Base-by-base conservation (phyloP, 1,140 invertebrate species). In the Brachystomella parvula region DNA sequence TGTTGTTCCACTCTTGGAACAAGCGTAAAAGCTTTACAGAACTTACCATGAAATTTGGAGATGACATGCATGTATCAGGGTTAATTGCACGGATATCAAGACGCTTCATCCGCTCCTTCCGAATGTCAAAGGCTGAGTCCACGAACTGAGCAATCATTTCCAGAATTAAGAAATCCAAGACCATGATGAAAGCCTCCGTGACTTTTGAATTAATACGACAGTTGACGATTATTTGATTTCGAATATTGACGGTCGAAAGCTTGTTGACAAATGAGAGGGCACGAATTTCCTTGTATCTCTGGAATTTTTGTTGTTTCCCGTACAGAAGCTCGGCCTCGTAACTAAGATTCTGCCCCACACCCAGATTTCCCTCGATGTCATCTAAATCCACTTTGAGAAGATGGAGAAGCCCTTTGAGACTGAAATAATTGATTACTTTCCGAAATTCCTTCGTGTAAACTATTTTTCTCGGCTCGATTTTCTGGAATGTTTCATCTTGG, bases 251-350 rank as follows among this genome's bases (percentile, higher is more conserved):
- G 24, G 47, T 39, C 0, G 65, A 44, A 33, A 70, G 33, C 61
- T 69, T 72, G 21, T 65, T 62, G 12, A 67, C 71, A 63, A 69
- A 72, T 0, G 71, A 72, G n/a, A 72, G 59, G 3, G 71, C 69
- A 17, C 70, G 33, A 6, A 65, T 61, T 53, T 67, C 69, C 1
- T 62, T 47, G 44, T 66, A 71, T 21, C 60, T 31, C 29, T 65
- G 32, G 29, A 58, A 61, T 24, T 56, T 61, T 15, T 39, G 58
- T 44, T 31, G 63, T 64, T 68, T 21, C 69, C 64, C 6, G 61
- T 65, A 53, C 56, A 21, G 2, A 63, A 17, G 35, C 12, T 17
- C 49, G 15, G 49, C 49, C 24, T 53, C 49, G 3, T 53, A 12
- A 12, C 12, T 12, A 17, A 17, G 12, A 6, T 6, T 17, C 12